phyloP scores from a whole-genome alignment of 2,113 vertebrate genomes.

The Oophaga pumilio region DNA sequence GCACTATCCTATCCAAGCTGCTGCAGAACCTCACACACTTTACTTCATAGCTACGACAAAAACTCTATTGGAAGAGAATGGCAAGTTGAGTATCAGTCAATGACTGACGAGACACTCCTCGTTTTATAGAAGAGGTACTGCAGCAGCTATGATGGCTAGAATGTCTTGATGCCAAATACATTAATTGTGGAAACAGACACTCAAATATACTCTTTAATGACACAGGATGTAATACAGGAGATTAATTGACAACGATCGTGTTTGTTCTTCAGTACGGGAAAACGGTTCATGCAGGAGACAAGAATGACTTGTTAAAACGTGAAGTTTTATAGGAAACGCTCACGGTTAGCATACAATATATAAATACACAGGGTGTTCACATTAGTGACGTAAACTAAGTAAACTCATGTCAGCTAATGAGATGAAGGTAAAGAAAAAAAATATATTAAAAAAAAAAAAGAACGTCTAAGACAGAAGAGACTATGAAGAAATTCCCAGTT shows the following conservation, averaged over 20 bases:
- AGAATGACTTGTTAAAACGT: too few relatives aligned
- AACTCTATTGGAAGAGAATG: not conserved
- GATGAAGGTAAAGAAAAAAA: not conserved
- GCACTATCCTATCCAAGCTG: not conserved
- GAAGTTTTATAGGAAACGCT: too few relatives aligned
- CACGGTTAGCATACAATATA: not conserved
- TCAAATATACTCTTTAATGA: not conserved
- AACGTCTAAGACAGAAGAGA: too few relatives aligned
- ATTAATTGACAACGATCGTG: not conserved
- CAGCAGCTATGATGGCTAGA: not conserved
- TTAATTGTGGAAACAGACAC: too few relatives aligned
- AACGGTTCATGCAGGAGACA: not conserved
- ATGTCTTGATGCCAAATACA: too few relatives aligned
- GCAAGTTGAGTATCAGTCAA: too few relatives aligned
- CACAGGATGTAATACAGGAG: not conserved
- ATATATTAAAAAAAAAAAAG: too few relatives aligned
- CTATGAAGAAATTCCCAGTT: too few relatives aligned
- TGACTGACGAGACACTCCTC: not conserved
- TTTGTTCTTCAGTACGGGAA: not conserved
- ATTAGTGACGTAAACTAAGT: not conserved
- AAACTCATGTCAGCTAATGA: too few relatives aligned
- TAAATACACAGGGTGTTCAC: not conserved
- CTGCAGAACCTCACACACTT: not conserved
- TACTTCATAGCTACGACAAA: not conserved
- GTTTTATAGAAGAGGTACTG: not conserved